Evolutionary conservation across 2,888 invertebrate genomes (phyloP).

Genomic region (Quadriops clusia): DNA sequence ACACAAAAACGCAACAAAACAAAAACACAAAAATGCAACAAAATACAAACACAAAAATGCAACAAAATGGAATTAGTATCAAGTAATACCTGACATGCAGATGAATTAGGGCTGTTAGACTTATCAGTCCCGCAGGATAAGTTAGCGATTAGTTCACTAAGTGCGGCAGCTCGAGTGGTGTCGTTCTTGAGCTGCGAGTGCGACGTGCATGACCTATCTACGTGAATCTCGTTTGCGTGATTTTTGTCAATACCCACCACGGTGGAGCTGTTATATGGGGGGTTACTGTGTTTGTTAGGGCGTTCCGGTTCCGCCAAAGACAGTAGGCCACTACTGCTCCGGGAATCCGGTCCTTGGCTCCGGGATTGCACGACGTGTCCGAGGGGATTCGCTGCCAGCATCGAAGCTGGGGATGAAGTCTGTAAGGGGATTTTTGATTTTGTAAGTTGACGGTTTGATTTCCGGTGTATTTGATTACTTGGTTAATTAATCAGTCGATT

Average conservation of each 20-base stretch:
- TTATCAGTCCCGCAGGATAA: constrained; percentile 35
- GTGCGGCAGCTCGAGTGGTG: constrained; percentile 32
- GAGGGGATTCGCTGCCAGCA: constrained; percentile 31
- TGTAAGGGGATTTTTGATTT: constrained; percentile 24
- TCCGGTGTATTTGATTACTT: too few species aligned
- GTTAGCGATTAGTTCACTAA: constrained; percentile 37
- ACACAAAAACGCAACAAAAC: too few species aligned
- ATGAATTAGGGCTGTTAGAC: constrained; percentile 34
- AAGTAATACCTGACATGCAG: constrained; percentile 43
- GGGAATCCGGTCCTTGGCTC: constrained; percentile 21
- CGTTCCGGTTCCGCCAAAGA: constrained; percentile 32
- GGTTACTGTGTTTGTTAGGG: constrained; percentile 18
- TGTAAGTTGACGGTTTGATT: too few species aligned
- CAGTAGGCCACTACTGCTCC: constrained; percentile 31
- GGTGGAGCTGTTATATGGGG: constrained; percentile 16
- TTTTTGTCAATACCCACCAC: constrained; percentile 34
- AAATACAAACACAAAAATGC: too few species aligned
- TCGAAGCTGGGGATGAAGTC: constrained; percentile 28
- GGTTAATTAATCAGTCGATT: too few species aligned
- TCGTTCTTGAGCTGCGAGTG: constrained; percentile 14
- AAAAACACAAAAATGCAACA: too few species aligned
- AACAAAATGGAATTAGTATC: too few species aligned
- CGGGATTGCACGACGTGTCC: constrained; percentile 27
- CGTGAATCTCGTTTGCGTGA: constrained; percentile 19
- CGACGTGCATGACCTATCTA: constrained; percentile 16